Base-by-base conservation (phyloP, 2,113 vertebrate genomes). In the Cochlearius cochlearius region DNA sequence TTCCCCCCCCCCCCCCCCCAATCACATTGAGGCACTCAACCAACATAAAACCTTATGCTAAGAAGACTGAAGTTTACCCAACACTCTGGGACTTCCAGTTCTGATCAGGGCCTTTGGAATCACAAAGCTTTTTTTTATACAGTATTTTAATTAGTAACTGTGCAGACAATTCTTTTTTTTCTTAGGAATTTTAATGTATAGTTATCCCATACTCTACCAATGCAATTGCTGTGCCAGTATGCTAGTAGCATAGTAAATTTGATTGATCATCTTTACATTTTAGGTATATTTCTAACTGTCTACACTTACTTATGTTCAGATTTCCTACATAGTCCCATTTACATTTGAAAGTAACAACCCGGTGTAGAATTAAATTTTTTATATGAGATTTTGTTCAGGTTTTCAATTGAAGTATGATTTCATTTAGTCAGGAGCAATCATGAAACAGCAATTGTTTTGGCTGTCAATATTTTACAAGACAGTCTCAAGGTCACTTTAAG, bases 401-500 rank as follows among this genome's bases (percentile, higher is more conserved):
- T 92, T 87, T 82, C 10, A 59, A 19, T 11, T 36, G 20, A 90
- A 50, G 7, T 67, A 68, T 68, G n/a, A 52, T 78, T 95, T 93
- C 3, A 34, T 72, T 47, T 88, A 39, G 22, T 93, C 16, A 36
- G 49, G 39, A 82, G 4, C 60, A 79, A 4, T 93, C 22, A 39
- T 36, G 43, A 76, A 93, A 25, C 39, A 93, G 21, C 27, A 76
- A 49, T 79, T 88, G 71, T 92, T 95, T 94, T 90, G 52, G 27
- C 62, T 92, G 20, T 97, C 86, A 69, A 2, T 95, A 60, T 93
- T 83, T 91, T 69, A n/a, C 58, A 83, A 83, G 71, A 27, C 34
- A 39, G 21, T 88, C 58, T 94, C 75, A 94, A 94, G 94, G 95
- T 97, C 94, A 88, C 58, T 90, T 95, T 66, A 83, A 79, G 53